phyloP scores from a whole-genome alignment of 2,888 invertebrate species.

The Aleiodes testaceus region DNA sequence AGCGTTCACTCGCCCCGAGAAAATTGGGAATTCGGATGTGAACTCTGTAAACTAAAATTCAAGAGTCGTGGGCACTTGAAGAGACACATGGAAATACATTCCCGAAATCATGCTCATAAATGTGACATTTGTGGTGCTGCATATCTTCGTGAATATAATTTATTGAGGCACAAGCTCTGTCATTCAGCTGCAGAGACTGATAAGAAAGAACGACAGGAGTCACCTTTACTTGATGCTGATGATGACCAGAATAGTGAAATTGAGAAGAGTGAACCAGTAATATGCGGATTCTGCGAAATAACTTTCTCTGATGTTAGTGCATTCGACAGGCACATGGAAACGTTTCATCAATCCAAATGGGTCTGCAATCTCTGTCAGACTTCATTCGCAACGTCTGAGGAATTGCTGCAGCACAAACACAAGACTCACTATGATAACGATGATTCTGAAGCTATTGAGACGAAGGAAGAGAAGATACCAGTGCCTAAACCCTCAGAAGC shows the following conservation, averaged over 20 bases:
- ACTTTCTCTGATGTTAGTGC: slow-evolving; percentile 10
- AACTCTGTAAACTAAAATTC: background rate
- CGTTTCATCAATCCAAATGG: slow-evolving; percentile 14
- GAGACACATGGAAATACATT: background rate
- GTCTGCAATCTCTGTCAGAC: slow-evolving; percentile 17
- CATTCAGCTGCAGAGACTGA: too few relatives aligned
- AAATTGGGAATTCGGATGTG: slow-evolving; percentile 3
- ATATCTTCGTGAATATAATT: too few relatives aligned
- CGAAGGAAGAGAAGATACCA: slow-evolving; percentile 5
- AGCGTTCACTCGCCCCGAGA: background rate
- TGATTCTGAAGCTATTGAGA: background rate
- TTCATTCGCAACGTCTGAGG: background rate
- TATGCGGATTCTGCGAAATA: slow-evolving; percentile 5
- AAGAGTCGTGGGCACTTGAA: background rate
- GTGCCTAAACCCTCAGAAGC: slow-evolving; percentile 2
- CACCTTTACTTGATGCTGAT: too few relatives aligned
- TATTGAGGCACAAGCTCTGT: too few relatives aligned
- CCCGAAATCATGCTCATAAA: background rate
- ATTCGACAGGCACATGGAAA: slow-evolving; percentile 24
- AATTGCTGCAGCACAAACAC: slow-evolving; percentile 20
- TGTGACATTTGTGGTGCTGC: background rate
- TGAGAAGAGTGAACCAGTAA: background rate
- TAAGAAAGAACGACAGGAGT: too few relatives aligned
- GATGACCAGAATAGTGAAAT: background rate
- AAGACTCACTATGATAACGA: slow-evolving; percentile 5